phyloP scores from a whole-genome alignment of 2,113 vertebrate species.

The Pantherophis guttatus region DNA sequence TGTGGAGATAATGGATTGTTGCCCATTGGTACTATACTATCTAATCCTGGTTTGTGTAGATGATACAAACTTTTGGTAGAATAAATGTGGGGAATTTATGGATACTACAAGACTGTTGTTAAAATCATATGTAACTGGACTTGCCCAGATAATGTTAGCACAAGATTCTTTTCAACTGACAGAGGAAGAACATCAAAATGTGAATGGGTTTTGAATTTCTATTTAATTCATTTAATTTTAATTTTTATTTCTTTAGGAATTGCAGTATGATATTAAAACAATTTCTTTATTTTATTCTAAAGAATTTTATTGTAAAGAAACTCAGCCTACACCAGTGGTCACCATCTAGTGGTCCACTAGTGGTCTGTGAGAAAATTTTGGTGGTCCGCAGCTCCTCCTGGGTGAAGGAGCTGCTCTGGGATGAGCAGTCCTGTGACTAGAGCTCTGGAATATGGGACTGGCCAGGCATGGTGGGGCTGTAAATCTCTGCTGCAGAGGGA shows the following conservation, averaged over 20 bases:
- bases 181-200: background rate
- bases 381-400: no score
- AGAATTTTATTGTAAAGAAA: background rate
- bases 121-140: background rate
- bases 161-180: background rate
- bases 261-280: background rate
- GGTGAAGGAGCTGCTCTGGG: no score
- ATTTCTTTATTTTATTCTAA: background rate
- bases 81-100: background rate
- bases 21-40: no score
- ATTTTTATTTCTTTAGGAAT: background rate
- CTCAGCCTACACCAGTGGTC: background rate
- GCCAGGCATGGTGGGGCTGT: no score
- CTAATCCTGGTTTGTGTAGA: background rate
- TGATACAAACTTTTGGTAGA: background rate
- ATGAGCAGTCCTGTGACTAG: no score
- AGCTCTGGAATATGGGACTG: no score
- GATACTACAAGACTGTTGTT: background rate
- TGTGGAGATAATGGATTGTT: no score
- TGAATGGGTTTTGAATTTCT: background rate
- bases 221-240: background rate
- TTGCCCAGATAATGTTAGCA: constrained; percentile 3
- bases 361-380: no score
- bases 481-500: no score
- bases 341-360: no score